These are phyloP conservation scores for Lycia hirtaria DNA, from an alignment of 2,888 invertebrate genomes.

Conservation along the genomic window DNA sequence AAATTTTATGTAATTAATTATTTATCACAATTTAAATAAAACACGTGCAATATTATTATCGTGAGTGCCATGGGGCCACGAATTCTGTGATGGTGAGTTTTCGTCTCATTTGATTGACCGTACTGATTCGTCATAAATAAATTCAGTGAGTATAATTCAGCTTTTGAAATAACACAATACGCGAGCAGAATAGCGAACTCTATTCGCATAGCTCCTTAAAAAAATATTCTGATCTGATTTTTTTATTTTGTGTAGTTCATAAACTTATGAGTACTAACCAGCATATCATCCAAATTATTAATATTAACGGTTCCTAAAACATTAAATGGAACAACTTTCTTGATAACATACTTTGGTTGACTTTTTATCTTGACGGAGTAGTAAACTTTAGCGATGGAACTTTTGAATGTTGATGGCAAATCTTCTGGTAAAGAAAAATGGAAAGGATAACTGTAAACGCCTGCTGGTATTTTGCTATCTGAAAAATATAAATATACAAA, in stretches of 20 bases:
- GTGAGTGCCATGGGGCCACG: too few relatives aligned
- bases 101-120: too few relatives aligned
- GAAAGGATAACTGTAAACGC: conserved; percentile 66
- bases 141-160: too few relatives aligned
- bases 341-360: conserved; percentile 56
- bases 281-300: conserved; percentile 32
- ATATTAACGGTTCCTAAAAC: conserved; percentile 66
- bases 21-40: too few relatives aligned
- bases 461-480: conserved; percentile 62
- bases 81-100: too few relatives aligned
- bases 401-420: conserved; percentile 70
- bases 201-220: too few relatives aligned
- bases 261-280: conserved; percentile 31
- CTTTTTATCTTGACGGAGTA: conserved; percentile 67
- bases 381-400: conserved; percentile 64
- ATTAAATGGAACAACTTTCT: conserved; percentile 54
- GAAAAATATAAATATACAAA: conserved; percentile 32
- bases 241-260: neutral
- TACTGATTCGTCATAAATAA: too few relatives aligned
- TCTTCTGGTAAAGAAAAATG: conserved; percentile 69
- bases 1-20: too few relatives aligned
- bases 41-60: too few relatives aligned
- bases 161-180: too few relatives aligned
- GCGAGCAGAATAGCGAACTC: too few relatives aligned
- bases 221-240: too few relatives aligned